Evolutionary conservation across 2,797 vertebrate species (phyloP).

Genomic region (Poeciliopsis paucimaculata): DNA sequence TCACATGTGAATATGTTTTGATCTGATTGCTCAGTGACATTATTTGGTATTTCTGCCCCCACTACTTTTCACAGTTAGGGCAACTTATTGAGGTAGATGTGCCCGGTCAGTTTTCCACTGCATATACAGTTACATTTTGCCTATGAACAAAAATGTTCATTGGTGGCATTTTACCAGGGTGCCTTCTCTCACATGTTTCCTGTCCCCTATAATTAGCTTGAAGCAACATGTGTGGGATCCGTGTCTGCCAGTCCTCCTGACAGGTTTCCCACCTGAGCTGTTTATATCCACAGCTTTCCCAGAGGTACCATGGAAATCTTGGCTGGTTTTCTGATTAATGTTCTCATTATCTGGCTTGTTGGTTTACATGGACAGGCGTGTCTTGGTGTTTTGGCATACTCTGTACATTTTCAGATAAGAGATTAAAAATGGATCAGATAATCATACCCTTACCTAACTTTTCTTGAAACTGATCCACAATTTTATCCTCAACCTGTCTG

Average conservation of each 20-base stretch:
- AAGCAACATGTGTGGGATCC: neutral
- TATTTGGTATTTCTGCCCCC: neutral
- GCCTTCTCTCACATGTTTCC: neutral
- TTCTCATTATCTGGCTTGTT: neutral
- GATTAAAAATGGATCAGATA: neutral
- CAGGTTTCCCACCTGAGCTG: neutral
- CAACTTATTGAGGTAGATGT: neutral
- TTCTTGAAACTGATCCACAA: neutral
- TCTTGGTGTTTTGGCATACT: neutral
- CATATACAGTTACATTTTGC: neutral
- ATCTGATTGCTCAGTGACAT: neutral
- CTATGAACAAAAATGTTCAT: neutral
- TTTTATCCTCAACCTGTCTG: neutral
- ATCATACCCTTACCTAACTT: neutral
- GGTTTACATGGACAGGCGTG: neutral
- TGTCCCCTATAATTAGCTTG: neutral
- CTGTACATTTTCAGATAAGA: neutral
- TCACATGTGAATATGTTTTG: neutral
- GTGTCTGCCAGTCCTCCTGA: neutral
- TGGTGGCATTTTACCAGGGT: neutral
- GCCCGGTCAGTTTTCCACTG: neutral
- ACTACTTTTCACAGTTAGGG: neutral
- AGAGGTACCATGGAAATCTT: neutral
- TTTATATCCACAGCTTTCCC: neutral
- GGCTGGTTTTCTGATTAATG: neutral